These are phyloP conservation scores for Ennomos quercinarius DNA, from an alignment of 2,888 invertebrate genomes.

Conservation along the genomic window DNA sequence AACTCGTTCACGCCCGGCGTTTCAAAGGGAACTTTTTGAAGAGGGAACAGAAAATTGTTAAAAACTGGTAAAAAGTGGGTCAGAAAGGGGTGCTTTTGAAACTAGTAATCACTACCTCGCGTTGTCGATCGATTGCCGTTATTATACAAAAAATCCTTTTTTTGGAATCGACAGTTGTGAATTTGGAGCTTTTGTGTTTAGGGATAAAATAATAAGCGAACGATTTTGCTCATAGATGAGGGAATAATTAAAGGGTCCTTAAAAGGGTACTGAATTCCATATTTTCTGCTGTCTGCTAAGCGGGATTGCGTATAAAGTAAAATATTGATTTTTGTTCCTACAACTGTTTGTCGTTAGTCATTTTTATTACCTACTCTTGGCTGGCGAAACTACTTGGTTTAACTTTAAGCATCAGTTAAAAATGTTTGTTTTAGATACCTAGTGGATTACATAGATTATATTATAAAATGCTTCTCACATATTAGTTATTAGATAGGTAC, in stretches of 20 bases:
- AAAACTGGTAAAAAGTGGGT: conserved; percentile 84
- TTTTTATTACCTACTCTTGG: neutral
- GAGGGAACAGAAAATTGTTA: conserved; percentile 80
- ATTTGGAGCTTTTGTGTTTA: conserved; percentile 67
- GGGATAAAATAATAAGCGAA: conserved; percentile 62
- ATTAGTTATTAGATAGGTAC: no score
- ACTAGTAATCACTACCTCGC: conserved; percentile 82
- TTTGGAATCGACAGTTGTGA: conserved; percentile 70
- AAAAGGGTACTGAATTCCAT: conserved; percentile 13
- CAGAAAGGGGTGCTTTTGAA: conserved; percentile 85
- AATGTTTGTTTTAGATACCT: neutral
- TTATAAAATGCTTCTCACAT: no score
- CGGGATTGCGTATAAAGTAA: conserved; percentile 1
- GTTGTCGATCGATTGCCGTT: conserved; percentile 81
- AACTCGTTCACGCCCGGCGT: conserved; percentile 85
- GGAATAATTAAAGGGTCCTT: conserved; percentile 55
- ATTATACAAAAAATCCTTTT: conserved; percentile 76
- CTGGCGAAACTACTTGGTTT: neutral
- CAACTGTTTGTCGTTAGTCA: neutral
- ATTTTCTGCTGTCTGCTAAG: neutral
- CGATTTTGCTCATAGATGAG: conserved; percentile 52
- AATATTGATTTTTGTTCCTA: neutral
- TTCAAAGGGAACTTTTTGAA: conserved; percentile 81
- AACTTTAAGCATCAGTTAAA: no score
- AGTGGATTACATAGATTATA: no score